Percentiles rank a stretch among this genome's conserved stretches.
These are phyloP conservation scores for Armadillidium nasatum DNA, from an alignment of 1,140 invertebrate species.

Conservation along the genomic window DNA sequence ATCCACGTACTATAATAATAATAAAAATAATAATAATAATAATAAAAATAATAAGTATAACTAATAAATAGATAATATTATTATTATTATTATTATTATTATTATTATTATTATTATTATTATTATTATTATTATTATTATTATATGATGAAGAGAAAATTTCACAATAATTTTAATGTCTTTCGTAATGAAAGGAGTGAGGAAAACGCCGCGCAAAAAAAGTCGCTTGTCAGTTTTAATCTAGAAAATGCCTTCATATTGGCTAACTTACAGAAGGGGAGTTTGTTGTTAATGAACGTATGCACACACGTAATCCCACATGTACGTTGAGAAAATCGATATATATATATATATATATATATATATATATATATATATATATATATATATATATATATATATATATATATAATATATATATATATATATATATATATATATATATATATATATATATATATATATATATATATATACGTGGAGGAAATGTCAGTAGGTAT, in stretches of 20 bases:
- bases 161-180: conserved; percentile 6
- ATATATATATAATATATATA: conserved; percentile 8
- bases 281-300: too few species aligned
- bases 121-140: too few species aligned
- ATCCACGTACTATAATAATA: too few species aligned
- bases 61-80: too few species aligned
- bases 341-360: conserved; percentile 14
- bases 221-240: conserved; percentile 2
- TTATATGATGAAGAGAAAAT: background rate
- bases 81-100: too few species aligned
- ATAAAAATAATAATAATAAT: too few species aligned
- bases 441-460: conserved; percentile 1
- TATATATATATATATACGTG: too few species aligned
- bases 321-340: background rate
- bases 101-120: too few species aligned
- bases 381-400: conserved; percentile 14
- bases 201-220: background rate
- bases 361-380: conserved; percentile 13
- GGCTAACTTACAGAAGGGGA: background rate
- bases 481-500: too few species aligned
- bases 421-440: background rate
- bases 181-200: conserved; percentile 2
- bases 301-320: too few species aligned
- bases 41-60: too few species aligned
- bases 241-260: background rate